Evolutionary conservation across 2,888 invertebrate genomes (phyloP), one percentile per base, ranked within the genome.

Genomic region (Eudasyphora cyanicolor): DNA sequence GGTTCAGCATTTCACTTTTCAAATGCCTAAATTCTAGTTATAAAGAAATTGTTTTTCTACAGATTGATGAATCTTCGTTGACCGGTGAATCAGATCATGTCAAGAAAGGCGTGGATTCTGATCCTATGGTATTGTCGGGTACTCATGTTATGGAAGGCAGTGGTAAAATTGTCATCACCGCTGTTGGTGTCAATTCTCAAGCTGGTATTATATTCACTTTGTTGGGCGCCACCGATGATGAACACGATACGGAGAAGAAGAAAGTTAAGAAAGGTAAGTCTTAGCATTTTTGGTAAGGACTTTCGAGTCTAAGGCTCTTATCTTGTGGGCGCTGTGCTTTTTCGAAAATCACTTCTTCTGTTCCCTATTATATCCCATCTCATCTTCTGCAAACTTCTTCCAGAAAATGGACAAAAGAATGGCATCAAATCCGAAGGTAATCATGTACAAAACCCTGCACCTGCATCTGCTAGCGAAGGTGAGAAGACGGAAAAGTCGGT

Each of bases 91-190:
- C 99, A 76, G 99, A 99, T 93, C 99, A 99, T 94, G 99, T 99
- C 87, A 99, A 99, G 93, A 99, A 99, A 93, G 98, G 98, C 86
- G 96, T 97, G 93, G 92, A 94, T 82, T 95, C 94, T 90, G 99
- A 99, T 94, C 99, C 99, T 74, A 98, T 99, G 97, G 96, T 99
- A 91, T 95, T 99, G 91, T 99, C 99, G 89, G 98, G 98, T 93
- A 99, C 99, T 81, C 99, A 99, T 93, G 98, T 99, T 85, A 99
- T 99, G 99, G 99, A 99, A 93, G 99, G 99, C 86, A 99, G 98
- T 87, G 99, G 99, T 83, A 99, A 99, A 94, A 99, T 99, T 97
- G 92, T 99, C 89, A 98, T 99, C 77, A 96, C 98, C 67, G 99
- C 99, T 38, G 99, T 99, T 51, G 99, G 92, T 82, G 92, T 92